A percentile compares a stretch with the other conserved stretches of the same genome.
phyloP scores from a whole-genome alignment of 2,113 vertebrate genomes.

The Herpetotheres cachinnans region DNA sequence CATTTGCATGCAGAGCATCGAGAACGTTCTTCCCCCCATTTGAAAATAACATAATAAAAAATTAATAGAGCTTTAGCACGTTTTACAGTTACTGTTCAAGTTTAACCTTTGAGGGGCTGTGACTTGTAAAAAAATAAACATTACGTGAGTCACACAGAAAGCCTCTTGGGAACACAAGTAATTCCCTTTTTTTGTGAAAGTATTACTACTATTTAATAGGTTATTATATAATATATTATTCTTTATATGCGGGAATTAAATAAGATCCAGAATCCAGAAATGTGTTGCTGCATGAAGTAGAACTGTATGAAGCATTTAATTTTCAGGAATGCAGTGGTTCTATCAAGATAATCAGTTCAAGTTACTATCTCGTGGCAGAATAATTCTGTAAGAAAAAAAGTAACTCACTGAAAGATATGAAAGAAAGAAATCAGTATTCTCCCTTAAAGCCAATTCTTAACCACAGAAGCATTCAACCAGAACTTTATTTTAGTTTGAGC shows the following conservation, averaged over 20 bases:
- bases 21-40: not conserved
- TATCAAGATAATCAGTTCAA: constrained; percentile 11
- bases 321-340: constrained; percentile 28
- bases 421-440: not conserved
- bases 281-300: not conserved
- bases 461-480: not conserved
- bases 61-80: constrained; percentile 11
- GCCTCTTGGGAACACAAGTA: not conserved
- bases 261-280: not conserved
- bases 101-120: constrained; percentile 11
- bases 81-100: constrained; percentile 31
- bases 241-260: not conserved
- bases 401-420: not conserved
- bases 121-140: not conserved
- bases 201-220: not conserved
- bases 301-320: constrained; percentile 12
- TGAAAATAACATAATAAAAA: constrained; percentile 38
- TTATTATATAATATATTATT: not conserved
- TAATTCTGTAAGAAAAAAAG: not conserved
- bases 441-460: not conserved
- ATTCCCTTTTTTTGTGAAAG: not conserved
- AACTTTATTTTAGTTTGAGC: not conserved
- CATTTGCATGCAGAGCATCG: constrained; percentile 46
- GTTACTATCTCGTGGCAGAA: not conserved
- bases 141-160: not conserved